Base-by-base conservation (phyloP, 2,888 invertebrate genomes). In the Frankliniella intonsa region DNA sequence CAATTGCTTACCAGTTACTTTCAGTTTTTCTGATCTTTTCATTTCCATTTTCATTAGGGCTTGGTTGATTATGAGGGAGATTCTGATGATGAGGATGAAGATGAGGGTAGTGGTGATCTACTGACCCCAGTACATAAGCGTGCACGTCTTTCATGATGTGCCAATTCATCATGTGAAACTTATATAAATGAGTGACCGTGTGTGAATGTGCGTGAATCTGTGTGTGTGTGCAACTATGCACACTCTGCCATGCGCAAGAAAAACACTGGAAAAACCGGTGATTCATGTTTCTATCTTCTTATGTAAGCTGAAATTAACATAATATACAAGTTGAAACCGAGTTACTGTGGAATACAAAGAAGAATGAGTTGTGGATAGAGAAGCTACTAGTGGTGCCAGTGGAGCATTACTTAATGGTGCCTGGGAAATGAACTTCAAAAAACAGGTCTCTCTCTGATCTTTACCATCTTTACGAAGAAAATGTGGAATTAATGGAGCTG, bases 31-130 rank as follows among this genome's bases (percentile, higher is more conserved):
- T 19, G 14, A 8, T 19, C 22, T 19, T 79, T 65, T 81, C 50
- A 80, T 55, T 38, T 69, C 50, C 22, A 62, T 49, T 51, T 69
- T 62, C 65, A 22, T 76, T 50, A 85, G 85, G 85, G 97, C 85
- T 91, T 98, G 87, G 98, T 98, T 84, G 98, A 98, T 89, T 98
- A 98, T 87, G 98, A 98, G 88, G 98, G 96, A 83, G 98, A 98
- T 89, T 98, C 97, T 0, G 98, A 98, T 86, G 98, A 98, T 86
- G 97, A 97, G 83, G 96, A 96, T 83, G 95, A 95, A 84, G 93
- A 93, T 84, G 90, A 90, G 82, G 89, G 84, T 11, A 83, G 25
- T 76, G 69, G 83, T 82, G 86, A 85, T 80, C 85, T 90, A 85
- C 87, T 88, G 84, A 86, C 89, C 87, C 91, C 92, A 82, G 91